Percentiles rank a stretch among this genome's conserved stretches.
Evolutionary conservation across 2,113 vertebrate genomes (phyloP).

Genomic region (Phylloscopus trochilus): DNA sequence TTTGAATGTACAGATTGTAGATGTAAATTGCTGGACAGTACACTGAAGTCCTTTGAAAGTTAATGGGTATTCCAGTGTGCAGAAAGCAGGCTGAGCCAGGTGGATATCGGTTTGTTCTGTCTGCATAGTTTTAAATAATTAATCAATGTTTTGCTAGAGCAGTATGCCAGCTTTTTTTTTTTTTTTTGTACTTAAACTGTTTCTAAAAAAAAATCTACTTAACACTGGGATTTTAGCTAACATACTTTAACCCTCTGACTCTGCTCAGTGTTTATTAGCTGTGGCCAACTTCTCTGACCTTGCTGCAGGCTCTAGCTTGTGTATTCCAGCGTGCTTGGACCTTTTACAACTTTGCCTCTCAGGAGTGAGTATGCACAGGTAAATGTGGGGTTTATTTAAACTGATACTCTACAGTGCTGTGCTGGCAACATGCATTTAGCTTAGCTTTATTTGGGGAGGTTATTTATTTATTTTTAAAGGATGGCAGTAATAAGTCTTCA

Average conservation of each 20-base stretch:
- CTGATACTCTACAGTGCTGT: fast-evolving
- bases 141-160: not conserved
- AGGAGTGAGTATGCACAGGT: fast-evolving
- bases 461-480: not conserved
- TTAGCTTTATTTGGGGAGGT: not conserved
- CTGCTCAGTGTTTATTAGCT: not conserved
- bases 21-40: not conserved
- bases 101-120: not conserved
- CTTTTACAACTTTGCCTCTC: not conserved
- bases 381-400: fast-evolving
- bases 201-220: fast-evolving
- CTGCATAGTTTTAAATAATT: not conserved
- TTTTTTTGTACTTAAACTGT: not conserved
- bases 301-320: not conserved
- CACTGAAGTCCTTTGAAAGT: not conserved
- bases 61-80: not conserved
- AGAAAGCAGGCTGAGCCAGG: not conserved
- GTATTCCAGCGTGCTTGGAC: fast-evolving
- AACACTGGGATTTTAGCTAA: not conserved
- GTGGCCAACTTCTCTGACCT: not conserved
- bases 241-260: not conserved
- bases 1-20: slow-evolving; percentile 2
- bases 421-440: fast-evolving
- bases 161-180: not conserved
- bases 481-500: not conserved